These are phyloP conservation scores for Netelia virgata DNA, from an alignment of 2,888 invertebrate genomes.

Conservation along the genomic window DNA sequence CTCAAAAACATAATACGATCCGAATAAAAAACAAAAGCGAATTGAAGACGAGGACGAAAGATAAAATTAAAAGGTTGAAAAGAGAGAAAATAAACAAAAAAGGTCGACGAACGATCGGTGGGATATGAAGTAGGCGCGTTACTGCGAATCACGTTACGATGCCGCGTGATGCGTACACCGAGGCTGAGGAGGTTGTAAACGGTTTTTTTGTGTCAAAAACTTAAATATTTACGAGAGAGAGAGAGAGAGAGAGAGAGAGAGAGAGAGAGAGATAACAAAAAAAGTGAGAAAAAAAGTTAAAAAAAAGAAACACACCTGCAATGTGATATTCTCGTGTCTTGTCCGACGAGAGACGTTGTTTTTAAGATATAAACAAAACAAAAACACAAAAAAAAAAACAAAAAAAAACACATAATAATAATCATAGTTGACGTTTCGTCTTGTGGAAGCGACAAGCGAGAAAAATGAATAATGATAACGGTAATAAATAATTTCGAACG, in stretches of 20 bases:
- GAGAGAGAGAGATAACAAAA: not conserved
- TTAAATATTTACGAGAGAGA: not conserved
- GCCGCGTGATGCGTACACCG: no score
- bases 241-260: no score
- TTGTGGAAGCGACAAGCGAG: slow-evolving; percentile 27
- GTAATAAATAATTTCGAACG: not conserved
- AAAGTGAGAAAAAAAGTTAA: slow-evolving; percentile 7
- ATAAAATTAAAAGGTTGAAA: not conserved
- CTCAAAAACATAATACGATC: no score
- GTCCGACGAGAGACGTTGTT: slow-evolving; percentile 84
- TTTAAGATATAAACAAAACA: slow-evolving; percentile 69
- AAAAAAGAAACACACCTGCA: slow-evolving; percentile 79
- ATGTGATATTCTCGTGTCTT: slow-evolving; percentile 85
- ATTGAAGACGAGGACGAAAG: not conserved
- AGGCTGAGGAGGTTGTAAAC: no score
- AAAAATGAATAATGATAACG: slow-evolving; percentile 34
- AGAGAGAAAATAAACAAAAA: not conserved
- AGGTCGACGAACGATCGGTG: not conserved
- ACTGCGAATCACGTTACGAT: not conserved
- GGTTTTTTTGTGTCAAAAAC: no score
- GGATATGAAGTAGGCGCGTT: no score
- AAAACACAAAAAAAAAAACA: no score
- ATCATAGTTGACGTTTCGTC: slow-evolving; percentile 48
- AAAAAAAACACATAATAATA: not conserved
- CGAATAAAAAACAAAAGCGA: not conserved